Base-by-base conservation (phyloP, 2,113 vertebrate species). In the Rhabdomys dilectus region DNA sequence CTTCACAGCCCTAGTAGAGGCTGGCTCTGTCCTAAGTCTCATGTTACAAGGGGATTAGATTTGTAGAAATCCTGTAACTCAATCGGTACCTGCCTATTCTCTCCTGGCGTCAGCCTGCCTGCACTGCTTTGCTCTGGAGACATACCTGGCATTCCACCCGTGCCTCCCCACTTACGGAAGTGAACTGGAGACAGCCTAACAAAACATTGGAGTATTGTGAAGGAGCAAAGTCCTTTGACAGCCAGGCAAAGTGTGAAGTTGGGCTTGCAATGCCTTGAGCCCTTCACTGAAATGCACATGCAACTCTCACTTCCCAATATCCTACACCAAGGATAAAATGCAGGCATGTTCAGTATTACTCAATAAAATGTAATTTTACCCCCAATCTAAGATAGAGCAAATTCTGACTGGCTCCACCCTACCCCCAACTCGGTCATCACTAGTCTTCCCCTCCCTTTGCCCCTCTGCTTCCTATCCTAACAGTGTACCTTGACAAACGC, bases 101-200 rank as follows among this genome's bases (percentile, higher is more conserved):
- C 98, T 98, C 97, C 98, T 99, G 99, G 99, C 99, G 99, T 99
- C 99, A 99, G 99, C 97, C 98, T 98, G 99, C 99, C 99, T 99
- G 98, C 97, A 56, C 98, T 97, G 95, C 98, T 98, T 97, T 97
- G 98, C 98, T 98, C 98, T 98, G 98, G 98, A 99, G 98, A 98
- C 99, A 99, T 99, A 99, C 99, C 99, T 99, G 98, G 98, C 98
- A 99, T 99, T 99, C 99, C 99, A 98, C 97, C 99, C 99, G 0
- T 98, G 98, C 99, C 98, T 99, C 98, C 98, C 98, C 93, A 96
- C 98, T 99, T 98, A 97, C 1, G 98, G 99, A 99, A 99, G 98
- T 98, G 98, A 98, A 98, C 98, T 98, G 98, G 98, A 98, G 98
- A 98, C 98, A 96, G 98, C 97, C 99, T 99, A 99, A 98, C 98